phyloP scores from a whole-genome alignment of 1,140 invertebrate species.

The Musca domestica region DNA sequence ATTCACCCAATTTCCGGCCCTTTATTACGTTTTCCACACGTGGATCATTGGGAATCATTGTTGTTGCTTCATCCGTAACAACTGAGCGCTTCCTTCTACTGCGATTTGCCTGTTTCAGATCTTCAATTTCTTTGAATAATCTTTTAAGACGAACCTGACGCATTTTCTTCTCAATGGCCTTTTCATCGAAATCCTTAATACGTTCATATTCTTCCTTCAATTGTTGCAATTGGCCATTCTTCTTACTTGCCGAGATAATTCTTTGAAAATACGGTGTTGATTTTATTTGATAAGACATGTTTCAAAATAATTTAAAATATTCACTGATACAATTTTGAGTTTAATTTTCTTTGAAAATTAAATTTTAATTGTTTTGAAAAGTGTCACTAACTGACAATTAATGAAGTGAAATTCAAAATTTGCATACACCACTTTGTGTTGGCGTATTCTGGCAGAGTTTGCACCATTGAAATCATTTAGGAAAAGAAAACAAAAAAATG shows the following conservation, averaged over 20 bases:
- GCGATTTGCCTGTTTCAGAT: constrained; percentile 36
- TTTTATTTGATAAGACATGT: constrained; percentile 48
- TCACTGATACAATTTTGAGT: too few species aligned
- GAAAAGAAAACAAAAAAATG: too few species aligned
- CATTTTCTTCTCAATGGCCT: constrained; percentile 47
- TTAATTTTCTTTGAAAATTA: too few species aligned
- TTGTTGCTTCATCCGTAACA: constrained; percentile 23
- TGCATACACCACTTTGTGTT: too few species aligned
- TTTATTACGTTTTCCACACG: constrained; percentile 34
- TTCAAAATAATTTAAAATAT: neutral
- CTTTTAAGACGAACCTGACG: constrained; percentile 46
- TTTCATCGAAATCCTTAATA: constrained; percentile 49
- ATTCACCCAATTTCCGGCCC: constrained; percentile 36
- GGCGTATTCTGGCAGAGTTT: too few species aligned
- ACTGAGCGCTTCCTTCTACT: neutral
- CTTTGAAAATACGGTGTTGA: constrained; percentile 44
- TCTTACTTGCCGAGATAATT: constrained; percentile 43
- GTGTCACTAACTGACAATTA: too few species aligned
- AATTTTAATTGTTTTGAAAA: too few species aligned
- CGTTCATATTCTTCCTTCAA: constrained; percentile 45
- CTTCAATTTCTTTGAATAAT: constrained; percentile 44
- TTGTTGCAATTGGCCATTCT: constrained; percentile 42
- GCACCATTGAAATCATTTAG: too few species aligned
- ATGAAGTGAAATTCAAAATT: too few species aligned
- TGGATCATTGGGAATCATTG: constrained; percentile 21